Evolutionary conservation across 64 coral and sea anemone species (phyloP).

Genomic region (Catalaphyllia jardinei): DNA sequence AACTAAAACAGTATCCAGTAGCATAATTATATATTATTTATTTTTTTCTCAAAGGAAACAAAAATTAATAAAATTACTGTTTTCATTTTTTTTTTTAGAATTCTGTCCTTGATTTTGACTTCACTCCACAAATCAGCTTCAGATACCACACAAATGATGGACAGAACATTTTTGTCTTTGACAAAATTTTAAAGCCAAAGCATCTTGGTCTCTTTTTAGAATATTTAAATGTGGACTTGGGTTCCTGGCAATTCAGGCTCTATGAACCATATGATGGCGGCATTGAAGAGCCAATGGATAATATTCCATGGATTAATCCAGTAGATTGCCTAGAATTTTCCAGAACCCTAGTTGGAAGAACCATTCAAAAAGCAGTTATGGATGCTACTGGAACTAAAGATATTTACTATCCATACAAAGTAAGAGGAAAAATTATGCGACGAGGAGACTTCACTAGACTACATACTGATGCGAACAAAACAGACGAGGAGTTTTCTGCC

Average conservation of each 20-base stretch:
- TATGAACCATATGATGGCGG: conserved; percentile 85
- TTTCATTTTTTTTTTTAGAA: conserved; percentile 26
- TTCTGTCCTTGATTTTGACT: conserved; percentile 41
- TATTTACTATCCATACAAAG: conserved; percentile 85
- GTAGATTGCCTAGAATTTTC: conserved; percentile 78
- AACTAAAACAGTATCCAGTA: too few relatives aligned
- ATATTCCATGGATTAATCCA: conserved; percentile 85
- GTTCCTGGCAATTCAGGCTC: conserved; percentile 78
- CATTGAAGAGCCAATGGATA: conserved; percentile 66
- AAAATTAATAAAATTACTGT: too few relatives aligned
- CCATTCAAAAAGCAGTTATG: conserved; percentile 81
- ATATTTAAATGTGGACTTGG: conserved; percentile 66
- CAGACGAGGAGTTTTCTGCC: conserved; percentile 85
- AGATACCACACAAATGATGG: conserved; percentile 74
- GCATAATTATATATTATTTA: too few relatives aligned
- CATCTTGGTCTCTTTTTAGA: conserved; percentile 30
- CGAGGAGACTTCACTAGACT: conserved; percentile 86
- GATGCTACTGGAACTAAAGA: conserved; percentile 60
- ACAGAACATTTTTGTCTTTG: conserved; percentile 72
- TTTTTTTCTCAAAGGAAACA: too few relatives aligned
- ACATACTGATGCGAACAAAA: conserved; percentile 66
- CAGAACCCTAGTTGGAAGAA: conserved; percentile 39
- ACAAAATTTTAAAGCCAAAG: conserved; percentile 55
- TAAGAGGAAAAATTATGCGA: conserved; percentile 74
- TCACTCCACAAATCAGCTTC: conserved; percentile 58